Evolutionary conservation across 2,888 invertebrate species (phyloP).

Genomic region (Griposia aprilina): DNA sequence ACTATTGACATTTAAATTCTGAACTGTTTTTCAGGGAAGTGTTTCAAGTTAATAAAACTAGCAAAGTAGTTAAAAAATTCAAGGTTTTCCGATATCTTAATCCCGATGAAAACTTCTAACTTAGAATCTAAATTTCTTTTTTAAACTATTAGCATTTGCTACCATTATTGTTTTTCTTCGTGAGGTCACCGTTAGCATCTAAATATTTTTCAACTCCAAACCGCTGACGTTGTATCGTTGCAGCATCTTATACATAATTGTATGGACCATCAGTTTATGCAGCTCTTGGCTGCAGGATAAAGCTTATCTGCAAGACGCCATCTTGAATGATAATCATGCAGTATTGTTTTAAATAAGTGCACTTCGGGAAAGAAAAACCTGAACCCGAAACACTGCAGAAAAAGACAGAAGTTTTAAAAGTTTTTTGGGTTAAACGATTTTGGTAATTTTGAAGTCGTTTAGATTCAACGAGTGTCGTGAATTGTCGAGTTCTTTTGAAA

Average conservation of each 20-base stretch:
- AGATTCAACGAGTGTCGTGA: slow-evolving; percentile 28
- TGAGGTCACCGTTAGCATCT: slow-evolving; percentile 24
- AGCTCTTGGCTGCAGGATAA: slow-evolving; percentile 33
- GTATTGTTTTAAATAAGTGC: slow-evolving; percentile 65
- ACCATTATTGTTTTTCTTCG: neutral
- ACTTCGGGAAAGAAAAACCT: slow-evolving; percentile 46
- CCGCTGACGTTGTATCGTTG: slow-evolving; percentile 37
- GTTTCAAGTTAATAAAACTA: slow-evolving; percentile 12
- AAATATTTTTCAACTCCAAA: slow-evolving; percentile 31
- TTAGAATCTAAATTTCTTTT: neutral
- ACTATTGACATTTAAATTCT: slow-evolving; percentile 5
- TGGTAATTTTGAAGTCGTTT: slow-evolving; percentile 46
- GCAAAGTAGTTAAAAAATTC: slow-evolving; percentile 1
- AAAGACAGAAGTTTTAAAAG: slow-evolving; percentile 46
- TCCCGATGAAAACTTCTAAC: slow-evolving; percentile 7
- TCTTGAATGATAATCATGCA: slow-evolving; percentile 55
- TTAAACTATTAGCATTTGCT: neutral
- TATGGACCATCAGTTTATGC: slow-evolving; percentile 51
- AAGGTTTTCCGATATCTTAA: neutral
- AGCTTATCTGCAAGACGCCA: slow-evolving; percentile 47
- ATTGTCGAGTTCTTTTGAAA: slow-evolving; percentile 47
- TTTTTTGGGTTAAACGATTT: slow-evolving; percentile 55
- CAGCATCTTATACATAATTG: slow-evolving; percentile 62
- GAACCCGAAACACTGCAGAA: slow-evolving; percentile 10
- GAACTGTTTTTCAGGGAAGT: neutral